These are phyloP conservation scores for Pandemis cinnamomeana DNA, from an alignment of 2,888 invertebrate species.

Conservation along the genomic window DNA sequence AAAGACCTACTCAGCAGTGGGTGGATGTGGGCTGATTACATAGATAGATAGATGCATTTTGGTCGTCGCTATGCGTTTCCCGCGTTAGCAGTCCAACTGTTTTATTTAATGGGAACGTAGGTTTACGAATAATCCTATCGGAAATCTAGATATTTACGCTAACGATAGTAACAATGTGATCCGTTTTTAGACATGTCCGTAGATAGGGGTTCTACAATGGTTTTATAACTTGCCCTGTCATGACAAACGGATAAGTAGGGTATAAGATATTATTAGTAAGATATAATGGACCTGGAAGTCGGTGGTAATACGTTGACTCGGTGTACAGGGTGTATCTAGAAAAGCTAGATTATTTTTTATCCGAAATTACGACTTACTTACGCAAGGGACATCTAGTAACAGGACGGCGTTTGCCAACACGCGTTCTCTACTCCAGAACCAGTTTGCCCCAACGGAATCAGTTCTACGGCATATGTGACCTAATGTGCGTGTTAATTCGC, in stretches of 20 bases:
- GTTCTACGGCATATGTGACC: too few relatives aligned
- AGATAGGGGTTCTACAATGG: constrained; percentile 47
- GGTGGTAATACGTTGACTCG: background rate
- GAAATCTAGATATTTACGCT: constrained; percentile 22
- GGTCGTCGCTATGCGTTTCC: too few relatives aligned
- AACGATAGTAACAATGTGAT: constrained; percentile 22
- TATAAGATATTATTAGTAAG: constrained; percentile 2
- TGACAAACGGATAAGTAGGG: constrained; percentile 17
- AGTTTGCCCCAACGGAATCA: too few relatives aligned
- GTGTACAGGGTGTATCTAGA: background rate
- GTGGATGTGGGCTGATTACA: too few relatives aligned
- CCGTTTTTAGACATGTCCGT: constrained; percentile 52
- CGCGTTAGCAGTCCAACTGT: background rate
- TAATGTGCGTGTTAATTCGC: too few relatives aligned
- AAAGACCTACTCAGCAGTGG: too few relatives aligned
- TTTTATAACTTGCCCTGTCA: constrained; percentile 21
- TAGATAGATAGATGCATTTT: too few relatives aligned
- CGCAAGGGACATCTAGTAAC: too few relatives aligned
- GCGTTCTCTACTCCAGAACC: too few relatives aligned
- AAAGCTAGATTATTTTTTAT: background rate
- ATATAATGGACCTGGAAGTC: background rate
- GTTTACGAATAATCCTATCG: constrained; percentile 13
- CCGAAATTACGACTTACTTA: too few relatives aligned
- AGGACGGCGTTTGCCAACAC: too few relatives aligned
- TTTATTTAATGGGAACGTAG: background rate